Conservation (phyloP, 2,113 vertebrate species). For the Pseudolaguvia tuberculata region DNA sequence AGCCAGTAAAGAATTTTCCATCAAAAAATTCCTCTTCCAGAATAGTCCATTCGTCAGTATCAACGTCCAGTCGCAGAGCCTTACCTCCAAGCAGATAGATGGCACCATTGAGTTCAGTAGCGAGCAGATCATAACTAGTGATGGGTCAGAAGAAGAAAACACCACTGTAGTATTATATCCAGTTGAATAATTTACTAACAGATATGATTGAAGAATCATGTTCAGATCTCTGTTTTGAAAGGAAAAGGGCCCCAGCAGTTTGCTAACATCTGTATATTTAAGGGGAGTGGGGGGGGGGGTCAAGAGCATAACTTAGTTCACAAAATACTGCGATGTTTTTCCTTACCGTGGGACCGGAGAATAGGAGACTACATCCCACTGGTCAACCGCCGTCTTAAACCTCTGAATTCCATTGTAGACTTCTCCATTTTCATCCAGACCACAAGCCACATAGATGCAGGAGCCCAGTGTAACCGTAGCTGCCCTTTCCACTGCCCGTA, state of each 20-base stretch:
- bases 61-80: constrained; percentile 74
- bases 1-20: constrained; percentile 80
- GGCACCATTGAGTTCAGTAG: constrained; percentile 76
- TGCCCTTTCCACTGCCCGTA: constrained; percentile 77
- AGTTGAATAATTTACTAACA: background rate
- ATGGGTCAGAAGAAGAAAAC: background rate
- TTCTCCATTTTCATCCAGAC: constrained; percentile 82
- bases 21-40: constrained; percentile 73
- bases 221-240: background rate
- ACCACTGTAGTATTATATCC: background rate
- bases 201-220: background rate
- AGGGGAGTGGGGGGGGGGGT: too few species aligned
- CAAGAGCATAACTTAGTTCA: too few species aligned
- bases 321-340: background rate
- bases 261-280: constrained; percentile 1
- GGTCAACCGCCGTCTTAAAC: constrained; percentile 64
- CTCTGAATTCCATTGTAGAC: constrained; percentile 79
- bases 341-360: constrained; percentile 79
- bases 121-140: constrained; percentile 80
- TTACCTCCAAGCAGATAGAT: constrained; percentile 82
- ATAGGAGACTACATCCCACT: constrained; percentile 80
- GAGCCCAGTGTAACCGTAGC: constrained; percentile 60
- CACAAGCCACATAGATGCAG: constrained; percentile 78
- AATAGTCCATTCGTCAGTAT: constrained; percentile 77
- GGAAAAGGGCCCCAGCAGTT: background rate